These are phyloP conservation scores for Megaceryle alcyon DNA, from an alignment of 2,797 vertebrate species.

Conservation along the genomic window DNA sequence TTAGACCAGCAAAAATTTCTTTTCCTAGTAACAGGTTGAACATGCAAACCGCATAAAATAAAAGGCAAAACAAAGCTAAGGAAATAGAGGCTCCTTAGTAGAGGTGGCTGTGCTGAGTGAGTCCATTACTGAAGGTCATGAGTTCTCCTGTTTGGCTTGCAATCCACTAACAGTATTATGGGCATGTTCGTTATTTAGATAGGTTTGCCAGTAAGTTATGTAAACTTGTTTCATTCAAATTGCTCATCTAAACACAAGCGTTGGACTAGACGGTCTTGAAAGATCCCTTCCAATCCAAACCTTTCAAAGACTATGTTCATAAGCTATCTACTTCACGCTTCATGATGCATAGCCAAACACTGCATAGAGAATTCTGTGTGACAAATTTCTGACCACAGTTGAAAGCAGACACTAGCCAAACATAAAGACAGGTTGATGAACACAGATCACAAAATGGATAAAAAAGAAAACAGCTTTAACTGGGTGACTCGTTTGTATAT, in stretches of 20 bases:
- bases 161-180: background rate
- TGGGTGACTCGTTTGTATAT: background rate
- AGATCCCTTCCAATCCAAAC: background rate
- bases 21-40: background rate
- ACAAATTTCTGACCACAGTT: background rate
- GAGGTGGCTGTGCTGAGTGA: background rate
- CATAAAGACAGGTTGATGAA: background rate
- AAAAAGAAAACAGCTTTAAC: background rate
- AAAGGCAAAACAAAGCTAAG: background rate
- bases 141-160: background rate
- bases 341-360: background rate
- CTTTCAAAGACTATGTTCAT: background rate
- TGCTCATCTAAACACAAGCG: background rate
- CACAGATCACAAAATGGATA: background rate
- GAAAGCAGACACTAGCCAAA: background rate
- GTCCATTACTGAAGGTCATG: background rate
- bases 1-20: background rate
- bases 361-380: background rate
- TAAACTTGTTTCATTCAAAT: background rate
- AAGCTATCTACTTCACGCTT: background rate
- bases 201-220: background rate
- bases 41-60: background rate
- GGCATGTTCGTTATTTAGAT: background rate
- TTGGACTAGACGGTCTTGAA: background rate
- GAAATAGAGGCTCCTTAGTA: background rate